A percentile compares a stretch with the other conserved stretches of the same genome.
Conservation (phyloP, 92 coral and sea anemone genomes). For the Palythoa heliodiscus region DNA sequence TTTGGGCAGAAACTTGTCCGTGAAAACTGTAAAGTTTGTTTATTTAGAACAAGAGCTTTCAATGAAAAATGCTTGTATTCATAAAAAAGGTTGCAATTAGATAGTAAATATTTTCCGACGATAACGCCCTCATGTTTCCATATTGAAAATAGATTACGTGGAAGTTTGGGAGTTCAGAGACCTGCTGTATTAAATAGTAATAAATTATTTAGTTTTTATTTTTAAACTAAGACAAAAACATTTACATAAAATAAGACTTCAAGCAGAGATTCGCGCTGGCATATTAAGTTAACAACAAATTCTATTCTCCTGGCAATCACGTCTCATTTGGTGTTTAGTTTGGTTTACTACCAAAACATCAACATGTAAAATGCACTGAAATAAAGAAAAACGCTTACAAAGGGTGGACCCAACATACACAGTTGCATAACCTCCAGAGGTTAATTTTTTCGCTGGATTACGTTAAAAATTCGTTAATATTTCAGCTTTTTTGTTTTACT, state of each 20-base stretch:
- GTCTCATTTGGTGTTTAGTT: slow-evolving; percentile 9
- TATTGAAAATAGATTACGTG: background rate
- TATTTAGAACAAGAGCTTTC: background rate
- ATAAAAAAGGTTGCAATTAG: background rate
- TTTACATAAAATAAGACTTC: slow-evolving; percentile 18
- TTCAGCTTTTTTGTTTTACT: background rate
- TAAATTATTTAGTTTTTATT: background rate
- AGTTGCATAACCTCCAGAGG: background rate
- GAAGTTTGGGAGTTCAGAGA: background rate
- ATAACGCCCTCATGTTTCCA: background rate
- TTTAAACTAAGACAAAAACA: background rate
- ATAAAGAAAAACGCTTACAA: background rate
- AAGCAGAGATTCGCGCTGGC: background rate
- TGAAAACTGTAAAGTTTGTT: background rate
- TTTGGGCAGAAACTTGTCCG: background rate
- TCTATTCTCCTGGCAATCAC: background rate
- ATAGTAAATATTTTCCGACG: background rate
- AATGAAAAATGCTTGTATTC: background rate
- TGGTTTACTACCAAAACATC: background rate
- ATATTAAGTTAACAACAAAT: background rate
- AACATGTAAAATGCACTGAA: background rate
- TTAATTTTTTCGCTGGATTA: background rate
- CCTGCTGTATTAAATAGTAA: slow-evolving; percentile 16
- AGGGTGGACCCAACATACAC: background rate
- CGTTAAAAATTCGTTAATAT: background rate